Percentiles rank a stretch among this genome's conserved stretches.
Evolutionary conservation across 2,113 vertebrate genomes (phyloP).

Genomic region (Catagonus wagneri): DNA sequence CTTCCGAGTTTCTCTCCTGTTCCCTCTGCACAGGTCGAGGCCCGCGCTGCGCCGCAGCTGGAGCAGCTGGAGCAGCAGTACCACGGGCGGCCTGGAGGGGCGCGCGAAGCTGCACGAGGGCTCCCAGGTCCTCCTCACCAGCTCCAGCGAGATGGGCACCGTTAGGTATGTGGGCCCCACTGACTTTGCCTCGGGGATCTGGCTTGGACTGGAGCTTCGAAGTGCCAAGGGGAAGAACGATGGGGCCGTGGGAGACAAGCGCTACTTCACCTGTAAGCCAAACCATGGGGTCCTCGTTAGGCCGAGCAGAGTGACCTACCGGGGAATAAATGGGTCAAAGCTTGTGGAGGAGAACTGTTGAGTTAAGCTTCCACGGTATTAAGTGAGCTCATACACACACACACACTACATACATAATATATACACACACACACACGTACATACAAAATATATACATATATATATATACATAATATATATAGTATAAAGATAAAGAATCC

Average conservation of each 20-base stretch:
- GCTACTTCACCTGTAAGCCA: constrained; percentile 94
- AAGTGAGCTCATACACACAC: not conserved
- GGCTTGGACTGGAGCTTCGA: constrained; percentile 97
- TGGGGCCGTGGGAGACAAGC: constrained; percentile 92
- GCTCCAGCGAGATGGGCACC: constrained; percentile 95
- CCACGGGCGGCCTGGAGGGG: constrained; percentile 58
- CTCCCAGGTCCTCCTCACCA: constrained; percentile 95
- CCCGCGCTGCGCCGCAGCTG: constrained; percentile 91
- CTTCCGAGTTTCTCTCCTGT: not conserved
- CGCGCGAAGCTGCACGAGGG: constrained; percentile 91
- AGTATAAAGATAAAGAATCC: not conserved
- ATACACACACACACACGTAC: not conserved
- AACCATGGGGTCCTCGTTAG: constrained; percentile 94
- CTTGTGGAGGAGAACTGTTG: constrained; percentile 92
- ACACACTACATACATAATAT: not conserved
- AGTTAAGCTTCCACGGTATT: not conserved
- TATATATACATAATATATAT: not conserved
- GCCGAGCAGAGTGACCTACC: constrained; percentile 95
- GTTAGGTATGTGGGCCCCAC: constrained; percentile 95
- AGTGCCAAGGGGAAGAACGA: constrained; percentile 95
- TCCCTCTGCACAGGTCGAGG: constrained; percentile 84
- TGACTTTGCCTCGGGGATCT: constrained; percentile 94
- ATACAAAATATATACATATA: not conserved
- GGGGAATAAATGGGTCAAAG: constrained; percentile 94
- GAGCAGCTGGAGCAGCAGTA: constrained; percentile 92